These are phyloP conservation scores for Corythoichthys intestinalis DNA, from an alignment of 2,113 vertebrate species.

Conservation along the genomic window DNA sequence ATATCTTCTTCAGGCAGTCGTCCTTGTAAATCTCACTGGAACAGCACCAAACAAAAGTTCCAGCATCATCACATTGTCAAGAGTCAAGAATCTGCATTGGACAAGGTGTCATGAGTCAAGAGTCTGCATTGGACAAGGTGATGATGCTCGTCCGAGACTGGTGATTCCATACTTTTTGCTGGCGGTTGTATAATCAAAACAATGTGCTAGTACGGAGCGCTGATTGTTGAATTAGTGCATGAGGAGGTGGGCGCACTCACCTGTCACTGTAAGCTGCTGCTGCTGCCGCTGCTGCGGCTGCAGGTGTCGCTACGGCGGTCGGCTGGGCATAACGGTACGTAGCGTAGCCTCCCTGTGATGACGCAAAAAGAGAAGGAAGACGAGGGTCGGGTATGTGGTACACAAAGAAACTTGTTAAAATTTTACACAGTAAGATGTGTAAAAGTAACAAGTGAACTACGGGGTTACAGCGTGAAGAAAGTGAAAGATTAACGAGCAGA, in stretches of 20 bases:
- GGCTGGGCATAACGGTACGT: slow-evolving; percentile 98
- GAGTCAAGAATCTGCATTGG: too few species aligned
- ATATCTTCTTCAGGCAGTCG: too few species aligned
- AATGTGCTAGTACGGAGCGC: too few species aligned
- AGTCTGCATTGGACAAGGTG: too few species aligned
- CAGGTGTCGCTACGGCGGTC: slow-evolving; percentile 90
- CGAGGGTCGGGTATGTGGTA: neutral
- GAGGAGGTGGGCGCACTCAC: slow-evolving; percentile 58
- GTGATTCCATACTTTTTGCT: too few species aligned
- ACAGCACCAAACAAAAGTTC: too few species aligned
- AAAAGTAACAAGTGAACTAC: slow-evolving; percentile 47
- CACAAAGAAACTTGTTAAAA: slow-evolving; percentile 20
- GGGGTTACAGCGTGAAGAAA: slow-evolving; percentile 59
- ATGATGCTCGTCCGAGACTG: too few species aligned
- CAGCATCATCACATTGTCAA: too few species aligned
- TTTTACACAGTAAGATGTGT: slow-evolving; percentile 24
- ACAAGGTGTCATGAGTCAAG: too few species aligned
- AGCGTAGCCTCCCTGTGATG: slow-evolving; percentile 89
- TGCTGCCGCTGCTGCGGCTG: slow-evolving; percentile 89
- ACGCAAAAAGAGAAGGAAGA: slow-evolving; percentile 27
- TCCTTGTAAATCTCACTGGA: too few species aligned
- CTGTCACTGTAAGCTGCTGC: slow-evolving; percentile 91
- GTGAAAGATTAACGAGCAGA: slow-evolving; percentile 70
- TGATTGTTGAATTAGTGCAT: neutral
- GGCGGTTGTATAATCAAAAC: too few species aligned